phyloP scores from a whole-genome alignment of 2,888 invertebrate species.

The Fragum whitleyi region DNA sequence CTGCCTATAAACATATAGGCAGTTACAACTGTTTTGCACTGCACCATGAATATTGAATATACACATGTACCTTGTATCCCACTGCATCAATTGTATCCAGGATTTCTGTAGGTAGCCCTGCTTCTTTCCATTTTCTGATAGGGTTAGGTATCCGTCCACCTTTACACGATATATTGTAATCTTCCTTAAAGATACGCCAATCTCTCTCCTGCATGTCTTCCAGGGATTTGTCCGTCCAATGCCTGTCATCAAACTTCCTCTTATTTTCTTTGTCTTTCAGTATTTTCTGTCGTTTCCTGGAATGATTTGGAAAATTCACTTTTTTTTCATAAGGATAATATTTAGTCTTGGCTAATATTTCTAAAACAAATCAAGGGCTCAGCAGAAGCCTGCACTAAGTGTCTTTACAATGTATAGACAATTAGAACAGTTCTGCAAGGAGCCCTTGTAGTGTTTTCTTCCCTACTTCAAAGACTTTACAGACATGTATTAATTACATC shows the following conservation, averaged over 20 bases:
- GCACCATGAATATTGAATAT: too few relatives aligned
- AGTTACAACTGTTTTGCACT: too few relatives aligned
- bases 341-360: neutral
- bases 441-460: too few relatives aligned
- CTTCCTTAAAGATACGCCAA: conserved; percentile 99
- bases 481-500: too few relatives aligned
- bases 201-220: conserved; percentile 99
- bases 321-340: neutral
- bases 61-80: conserved; percentile 94
- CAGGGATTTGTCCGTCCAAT: conserved; percentile 97
- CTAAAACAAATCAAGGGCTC: too few relatives aligned
- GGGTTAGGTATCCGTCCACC: conserved; percentile 99
- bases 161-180: conserved; percentile 99
- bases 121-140: conserved; percentile 97
- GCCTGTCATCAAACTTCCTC: conserved; percentile 99
- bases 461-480: too few relatives aligned
- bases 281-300: conserved; percentile 91
- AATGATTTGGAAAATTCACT: conserved; percentile 10
- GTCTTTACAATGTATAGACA: too few relatives aligned
- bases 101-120: conserved; percentile 93
- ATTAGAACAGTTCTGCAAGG: too few relatives aligned
- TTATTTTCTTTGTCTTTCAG: conserved; percentile 98
- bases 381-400: too few relatives aligned
- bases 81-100: conserved; percentile 97
- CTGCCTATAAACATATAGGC: too few relatives aligned